Evolutionary conservation across 2,113 vertebrate species (phyloP).

Genomic region (Euleptes europaea): DNA sequence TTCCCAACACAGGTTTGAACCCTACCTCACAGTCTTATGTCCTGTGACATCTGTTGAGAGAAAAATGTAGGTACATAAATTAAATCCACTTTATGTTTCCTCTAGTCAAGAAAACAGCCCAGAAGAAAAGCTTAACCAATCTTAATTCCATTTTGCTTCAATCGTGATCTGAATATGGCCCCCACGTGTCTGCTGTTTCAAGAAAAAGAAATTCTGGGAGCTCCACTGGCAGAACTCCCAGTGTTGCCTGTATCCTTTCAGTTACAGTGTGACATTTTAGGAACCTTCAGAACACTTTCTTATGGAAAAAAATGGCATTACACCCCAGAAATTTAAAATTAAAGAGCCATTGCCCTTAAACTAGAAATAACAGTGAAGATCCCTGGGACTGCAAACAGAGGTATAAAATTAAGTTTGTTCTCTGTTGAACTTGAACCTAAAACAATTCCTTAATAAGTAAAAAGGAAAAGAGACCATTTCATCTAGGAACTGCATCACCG

Average conservation of each 20-base stretch:
- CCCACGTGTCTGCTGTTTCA: no score
- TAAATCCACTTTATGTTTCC: no score
- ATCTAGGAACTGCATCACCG: slow-evolving; percentile 7
- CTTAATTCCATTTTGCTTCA: no score
- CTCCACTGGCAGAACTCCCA: no score
- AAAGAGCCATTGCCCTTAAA: not conserved
- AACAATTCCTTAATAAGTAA: slow-evolving; percentile 35
- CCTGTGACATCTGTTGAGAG: no score
- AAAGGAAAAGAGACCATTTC: slow-evolving; percentile 12
- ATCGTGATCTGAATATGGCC: no score
- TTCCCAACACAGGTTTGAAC: no score
- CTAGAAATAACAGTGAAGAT: not conserved
- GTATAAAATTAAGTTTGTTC: not conserved
- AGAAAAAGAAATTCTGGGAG: no score
- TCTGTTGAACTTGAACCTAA: slow-evolving; percentile 35
- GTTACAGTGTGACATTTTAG: not conserved
- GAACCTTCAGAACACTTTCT: not conserved
- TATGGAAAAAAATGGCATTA: not conserved
- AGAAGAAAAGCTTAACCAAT: no score
- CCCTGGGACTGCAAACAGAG: slow-evolving; percentile 10
- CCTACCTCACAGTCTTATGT: no score
- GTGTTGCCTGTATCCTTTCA: not conserved
- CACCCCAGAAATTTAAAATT: not conserved
- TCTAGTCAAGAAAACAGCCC: no score
- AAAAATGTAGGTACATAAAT: no score